Conservation (phyloP, 2,888 invertebrate species). For the Hypercompe scribonia region DNA sequence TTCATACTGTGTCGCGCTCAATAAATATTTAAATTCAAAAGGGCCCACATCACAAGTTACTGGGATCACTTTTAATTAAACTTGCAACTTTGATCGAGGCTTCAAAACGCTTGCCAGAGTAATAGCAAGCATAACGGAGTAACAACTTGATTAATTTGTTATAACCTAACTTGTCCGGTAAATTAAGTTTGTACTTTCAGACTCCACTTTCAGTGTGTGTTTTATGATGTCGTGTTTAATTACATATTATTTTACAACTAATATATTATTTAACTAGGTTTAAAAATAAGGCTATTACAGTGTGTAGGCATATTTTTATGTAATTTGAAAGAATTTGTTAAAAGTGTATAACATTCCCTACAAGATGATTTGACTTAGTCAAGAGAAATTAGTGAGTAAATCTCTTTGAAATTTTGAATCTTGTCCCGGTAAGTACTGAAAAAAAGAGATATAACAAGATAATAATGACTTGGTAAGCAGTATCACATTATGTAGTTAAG, state of each 20-base stretch:
- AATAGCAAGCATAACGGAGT: slow-evolving; percentile 36
- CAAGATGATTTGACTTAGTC: too few species aligned
- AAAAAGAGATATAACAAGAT: too few species aligned
- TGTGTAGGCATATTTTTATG: too few species aligned
- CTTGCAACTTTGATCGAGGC: slow-evolving; percentile 50
- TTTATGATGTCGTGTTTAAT: not conserved
- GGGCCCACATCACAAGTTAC: slow-evolving; percentile 45
- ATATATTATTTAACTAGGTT: not conserved
- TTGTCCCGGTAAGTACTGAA: too few species aligned
- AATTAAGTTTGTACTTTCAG: slow-evolving; percentile 32
- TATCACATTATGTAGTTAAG: too few species aligned
- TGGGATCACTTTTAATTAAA: slow-evolving; percentile 52
- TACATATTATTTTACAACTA: not conserved
- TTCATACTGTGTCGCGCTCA: slow-evolving; percentile 28
- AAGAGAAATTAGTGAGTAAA: too few species aligned
- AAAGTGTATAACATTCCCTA: too few species aligned
- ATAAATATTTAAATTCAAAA: slow-evolving; percentile 53
- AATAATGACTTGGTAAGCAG: too few species aligned
- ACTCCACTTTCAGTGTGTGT: slow-evolving; percentile 18
- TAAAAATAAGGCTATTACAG: not conserved
- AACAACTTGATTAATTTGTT: slow-evolving; percentile 52
- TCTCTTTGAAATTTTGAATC: too few species aligned
- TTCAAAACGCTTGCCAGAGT: slow-evolving; percentile 33
- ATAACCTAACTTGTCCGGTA: slow-evolving; percentile 38
- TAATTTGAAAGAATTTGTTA: too few species aligned